Evolutionary conservation across 35 echinoderm and acorn worm species (phyloP).

Genomic region (Patiria miniata): DNA sequence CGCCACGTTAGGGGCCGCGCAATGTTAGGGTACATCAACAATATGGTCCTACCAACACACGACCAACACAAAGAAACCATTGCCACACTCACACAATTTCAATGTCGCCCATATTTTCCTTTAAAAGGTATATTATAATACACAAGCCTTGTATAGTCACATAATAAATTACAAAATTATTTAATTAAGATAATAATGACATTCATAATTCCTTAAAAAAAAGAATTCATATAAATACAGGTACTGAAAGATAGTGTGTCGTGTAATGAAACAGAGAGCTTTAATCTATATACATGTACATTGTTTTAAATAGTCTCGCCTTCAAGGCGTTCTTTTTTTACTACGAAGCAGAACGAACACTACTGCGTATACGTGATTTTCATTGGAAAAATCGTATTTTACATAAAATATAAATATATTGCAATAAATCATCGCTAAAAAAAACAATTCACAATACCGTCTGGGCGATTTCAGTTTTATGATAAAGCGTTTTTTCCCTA

Average conservation of each 20-base stretch:
- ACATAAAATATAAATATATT: slow-evolving; percentile 31
- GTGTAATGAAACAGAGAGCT: not conserved
- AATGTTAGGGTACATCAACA: too few relatives aligned
- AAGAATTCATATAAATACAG: slow-evolving; percentile 11
- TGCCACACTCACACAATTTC: not conserved
- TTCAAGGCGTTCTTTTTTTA: not conserved
- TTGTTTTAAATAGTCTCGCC: not conserved
- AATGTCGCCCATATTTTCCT: not conserved
- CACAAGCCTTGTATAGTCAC: not conserved
- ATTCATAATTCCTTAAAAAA: not conserved
- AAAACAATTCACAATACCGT: not conserved
- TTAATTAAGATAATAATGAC: not conserved
- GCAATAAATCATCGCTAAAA: not conserved
- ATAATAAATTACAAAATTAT: slow-evolving; percentile 19
- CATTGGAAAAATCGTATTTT: not conserved
- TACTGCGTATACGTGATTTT: not conserved
- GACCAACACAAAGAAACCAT: not conserved
- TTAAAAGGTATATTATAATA: not conserved
- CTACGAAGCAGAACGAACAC: not conserved
- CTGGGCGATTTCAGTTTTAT: not conserved
- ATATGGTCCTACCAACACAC: not conserved
- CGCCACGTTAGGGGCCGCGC: too few relatives aligned
- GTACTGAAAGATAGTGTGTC: slow-evolving; percentile 6
- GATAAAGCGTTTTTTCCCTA: too few relatives aligned
- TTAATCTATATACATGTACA: not conserved